Percentiles rank a stretch among this genome's conserved stretches.
phyloP scores from a whole-genome alignment of 2,797 vertebrate species.

The Sebastes kiyomatsui region DNA sequence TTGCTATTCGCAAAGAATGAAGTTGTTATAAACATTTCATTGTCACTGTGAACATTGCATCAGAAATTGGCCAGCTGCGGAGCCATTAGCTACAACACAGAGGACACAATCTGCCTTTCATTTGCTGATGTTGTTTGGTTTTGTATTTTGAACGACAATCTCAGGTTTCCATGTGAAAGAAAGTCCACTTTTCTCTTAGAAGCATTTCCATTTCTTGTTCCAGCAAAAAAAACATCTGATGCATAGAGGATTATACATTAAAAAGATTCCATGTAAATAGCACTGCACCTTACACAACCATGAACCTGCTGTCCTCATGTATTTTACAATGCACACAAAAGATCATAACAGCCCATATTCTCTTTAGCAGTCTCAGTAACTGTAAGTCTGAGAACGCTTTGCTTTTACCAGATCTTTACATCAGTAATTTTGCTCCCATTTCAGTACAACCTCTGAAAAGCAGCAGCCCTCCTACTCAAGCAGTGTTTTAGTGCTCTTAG shows the following conservation, averaged over 20 bases:
- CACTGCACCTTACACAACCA: background rate
- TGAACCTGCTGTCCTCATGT: background rate
- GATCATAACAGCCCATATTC: background rate
- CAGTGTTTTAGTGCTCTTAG: background rate
- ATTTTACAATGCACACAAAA: background rate
- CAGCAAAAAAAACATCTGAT: background rate
- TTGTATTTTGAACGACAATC: constrained; percentile 1
- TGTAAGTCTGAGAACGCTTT: background rate
- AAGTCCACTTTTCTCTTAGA: background rate
- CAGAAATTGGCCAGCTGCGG: background rate
- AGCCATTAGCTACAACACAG: background rate
- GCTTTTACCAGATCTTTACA: background rate
- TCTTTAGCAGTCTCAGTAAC: background rate
- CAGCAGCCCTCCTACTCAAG: background rate
- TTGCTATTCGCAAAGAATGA: background rate
- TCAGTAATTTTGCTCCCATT: background rate
- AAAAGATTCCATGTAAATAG: background rate
- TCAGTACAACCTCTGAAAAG: background rate
- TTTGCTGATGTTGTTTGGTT: background rate
- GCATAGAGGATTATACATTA: background rate
- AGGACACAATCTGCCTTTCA: background rate
- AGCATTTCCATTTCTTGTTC: background rate
- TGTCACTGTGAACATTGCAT: background rate
- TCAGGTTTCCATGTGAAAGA: background rate
- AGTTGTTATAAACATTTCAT: constrained; percentile 6